These are phyloP conservation scores for Aleadryas rufinucha DNA, from an alignment of 2,113 vertebrate species.

Conservation along the genomic window DNA sequence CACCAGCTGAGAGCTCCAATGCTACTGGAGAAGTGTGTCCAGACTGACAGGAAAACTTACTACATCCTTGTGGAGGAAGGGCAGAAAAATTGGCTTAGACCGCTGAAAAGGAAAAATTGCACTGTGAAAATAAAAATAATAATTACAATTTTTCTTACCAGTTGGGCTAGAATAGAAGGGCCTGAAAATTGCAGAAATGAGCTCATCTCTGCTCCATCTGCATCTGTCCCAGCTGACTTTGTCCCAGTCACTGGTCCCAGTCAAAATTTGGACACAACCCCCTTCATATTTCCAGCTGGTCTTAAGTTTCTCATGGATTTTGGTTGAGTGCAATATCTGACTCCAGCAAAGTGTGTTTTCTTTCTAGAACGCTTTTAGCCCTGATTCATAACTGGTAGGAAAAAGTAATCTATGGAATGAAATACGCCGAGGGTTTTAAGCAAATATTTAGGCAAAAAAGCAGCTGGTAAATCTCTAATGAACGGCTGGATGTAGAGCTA, in stretches of 20 bases:
- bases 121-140: not conserved
- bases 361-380: slow-evolving; percentile 13
- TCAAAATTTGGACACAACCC: not conserved
- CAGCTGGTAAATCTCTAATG: slow-evolving; percentile 57
- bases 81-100: not conserved
- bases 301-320: not conserved
- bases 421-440: slow-evolving; percentile 30
- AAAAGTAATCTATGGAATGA: slow-evolving; percentile 47
- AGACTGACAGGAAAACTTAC: not conserved
- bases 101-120: not conserved
- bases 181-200: not conserved
- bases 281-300: not conserved
- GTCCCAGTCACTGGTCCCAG: not conserved
- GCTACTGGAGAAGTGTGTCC: not conserved
- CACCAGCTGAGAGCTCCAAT: not conserved
- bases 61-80: not conserved
- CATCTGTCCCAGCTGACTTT: not conserved
- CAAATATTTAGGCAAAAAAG: slow-evolving; percentile 65
- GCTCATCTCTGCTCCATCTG: not conserved
- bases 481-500: not conserved
- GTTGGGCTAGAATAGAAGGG: not conserved
- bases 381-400: slow-evolving; percentile 45
- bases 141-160: not conserved
- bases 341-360: slow-evolving; percentile 39
- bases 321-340: not conserved